Base-by-base conservation (phyloP, 1,140 invertebrate genomes). In the Orius insidiosus region DNA sequence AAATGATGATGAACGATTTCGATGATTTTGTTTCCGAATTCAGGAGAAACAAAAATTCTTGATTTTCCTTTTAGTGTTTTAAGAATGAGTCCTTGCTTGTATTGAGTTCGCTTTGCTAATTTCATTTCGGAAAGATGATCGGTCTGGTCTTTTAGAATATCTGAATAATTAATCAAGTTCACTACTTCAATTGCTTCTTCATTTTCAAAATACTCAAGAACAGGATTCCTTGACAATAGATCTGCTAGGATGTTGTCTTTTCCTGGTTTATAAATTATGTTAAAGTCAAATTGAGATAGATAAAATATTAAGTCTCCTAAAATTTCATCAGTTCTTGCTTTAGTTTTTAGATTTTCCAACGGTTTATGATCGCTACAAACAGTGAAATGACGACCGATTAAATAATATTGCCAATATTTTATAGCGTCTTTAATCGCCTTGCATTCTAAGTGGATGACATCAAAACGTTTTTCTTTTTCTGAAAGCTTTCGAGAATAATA, bases 401-500 rank as follows among this genome's bases (percentile, higher is more conserved):
- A 35, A 13, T 44, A 52, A 45, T 54, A 48, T 35, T 52, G 50
- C 53, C 53, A 54, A 43, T 50, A 54, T 44, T 48, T 45, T 13
- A 52, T 45, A 10, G 53, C 45, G 19, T 54, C 53, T 52, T 53
- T 53, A 11, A 53, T 49, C 8, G 52, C 49, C 18, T 44, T 31
- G 40, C 49, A 53, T 46, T 53, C 52, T 52, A 56, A 48, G 52
- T 40, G 59, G 53, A 49, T 60, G 59, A n/a, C 55, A 53, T 46
- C 54, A 56, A 14, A 57, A 11, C 30, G 39, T 14, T 40, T 45
- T 41, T 50, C 35, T 16, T 19, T 15, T 16, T 37, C 36, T 14
- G 31, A 34, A n/a, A 46, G 18, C 18, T 35, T 50, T 18, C 37
- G 37, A 11, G 45, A 46, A 24, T 37, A 46, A 15, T 49, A 52